phyloP scores from a whole-genome alignment of 2,888 invertebrate genomes.

The Glaucopsyche alexis region DNA sequence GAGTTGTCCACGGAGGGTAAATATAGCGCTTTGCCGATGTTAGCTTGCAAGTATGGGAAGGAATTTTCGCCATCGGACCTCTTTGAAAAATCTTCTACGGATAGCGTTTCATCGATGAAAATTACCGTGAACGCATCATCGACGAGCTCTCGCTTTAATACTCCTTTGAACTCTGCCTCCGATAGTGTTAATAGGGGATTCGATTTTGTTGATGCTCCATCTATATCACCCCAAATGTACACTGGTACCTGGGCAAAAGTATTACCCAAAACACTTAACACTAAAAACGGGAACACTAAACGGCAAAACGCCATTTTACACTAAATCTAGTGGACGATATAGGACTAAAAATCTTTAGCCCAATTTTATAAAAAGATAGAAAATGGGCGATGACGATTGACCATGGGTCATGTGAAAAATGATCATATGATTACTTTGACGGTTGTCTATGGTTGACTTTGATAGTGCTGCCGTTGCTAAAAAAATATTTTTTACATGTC shows the following conservation, averaged over 20 bases:
- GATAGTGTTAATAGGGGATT: conserved; percentile 58
- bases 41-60: conserved; percentile 61
- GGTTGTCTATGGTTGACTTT: conserved; percentile 55
- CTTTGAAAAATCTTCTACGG: conserved; percentile 80
- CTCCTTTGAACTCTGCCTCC: conserved; percentile 55
- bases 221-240: conserved; percentile 78
- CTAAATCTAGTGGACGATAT: conserved; percentile 61
- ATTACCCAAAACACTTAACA: conserved; percentile 61
- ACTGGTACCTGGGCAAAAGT: conserved; percentile 77
- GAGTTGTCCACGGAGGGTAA: conserved; percentile 83
- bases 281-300: conserved; percentile 64
- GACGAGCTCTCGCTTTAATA: conserved; percentile 59
- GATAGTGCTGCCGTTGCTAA: conserved; percentile 37
- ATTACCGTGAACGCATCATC: conserved; percentile 66
- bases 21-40: conserved; percentile 68
- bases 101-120: conserved; percentile 77
- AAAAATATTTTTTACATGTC: not conserved
- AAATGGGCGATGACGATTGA: conserved; percentile 64
- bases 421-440: conserved; percentile 75
- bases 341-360: conserved; percentile 62
- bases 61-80: conserved; percentile 62
- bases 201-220: conserved; percentile 47
- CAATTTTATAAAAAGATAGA: conserved; percentile 61
- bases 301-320: conserved; percentile 71
- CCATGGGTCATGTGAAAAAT: conserved; percentile 75